phyloP scores from a whole-genome alignment of 2,888 invertebrate species.

The Chymomyza procnemis region DNA sequence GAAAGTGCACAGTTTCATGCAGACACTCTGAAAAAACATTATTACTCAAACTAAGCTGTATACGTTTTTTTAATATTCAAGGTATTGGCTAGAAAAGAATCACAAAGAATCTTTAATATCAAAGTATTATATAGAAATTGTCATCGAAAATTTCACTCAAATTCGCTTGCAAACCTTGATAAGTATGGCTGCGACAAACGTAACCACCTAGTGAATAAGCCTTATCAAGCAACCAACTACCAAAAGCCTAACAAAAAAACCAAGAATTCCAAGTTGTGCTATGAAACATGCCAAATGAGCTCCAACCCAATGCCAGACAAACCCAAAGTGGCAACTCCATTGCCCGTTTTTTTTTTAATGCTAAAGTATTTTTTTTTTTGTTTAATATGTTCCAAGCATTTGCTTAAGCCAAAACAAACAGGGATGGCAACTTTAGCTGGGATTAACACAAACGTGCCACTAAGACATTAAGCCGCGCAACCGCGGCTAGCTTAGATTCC shows the following conservation, averaged over 20 bases:
- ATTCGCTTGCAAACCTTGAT: no score
- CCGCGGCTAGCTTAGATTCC: slow-evolving; percentile 11
- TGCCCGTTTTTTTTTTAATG: no score
- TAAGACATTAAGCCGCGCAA: slow-evolving; percentile 46
- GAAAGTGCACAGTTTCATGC: no score
- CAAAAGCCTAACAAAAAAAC: neutral
- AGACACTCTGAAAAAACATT: no score
- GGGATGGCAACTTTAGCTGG: slow-evolving; percentile 19
- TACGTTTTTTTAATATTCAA: no score
- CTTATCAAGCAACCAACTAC: neutral
- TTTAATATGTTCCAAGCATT: neutral
- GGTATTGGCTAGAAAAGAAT: no score
- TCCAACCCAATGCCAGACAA: slow-evolving; percentile 26
- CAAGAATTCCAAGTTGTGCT: slow-evolving; percentile 7
- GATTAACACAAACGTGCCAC: slow-evolving; percentile 64
- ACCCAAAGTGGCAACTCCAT: slow-evolving; percentile 1
- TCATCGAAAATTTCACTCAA: no score
- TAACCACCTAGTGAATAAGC: neutral
- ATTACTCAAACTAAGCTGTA: no score
- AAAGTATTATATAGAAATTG: no score
- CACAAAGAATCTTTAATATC: no score
- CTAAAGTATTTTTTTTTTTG: no score
- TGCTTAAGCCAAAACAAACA: neutral
- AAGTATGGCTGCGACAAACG: no score
- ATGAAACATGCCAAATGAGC: slow-evolving; percentile 54